Conservation (phyloP, 2,888 invertebrate species). For the Conops quadrifasciatus region DNA sequence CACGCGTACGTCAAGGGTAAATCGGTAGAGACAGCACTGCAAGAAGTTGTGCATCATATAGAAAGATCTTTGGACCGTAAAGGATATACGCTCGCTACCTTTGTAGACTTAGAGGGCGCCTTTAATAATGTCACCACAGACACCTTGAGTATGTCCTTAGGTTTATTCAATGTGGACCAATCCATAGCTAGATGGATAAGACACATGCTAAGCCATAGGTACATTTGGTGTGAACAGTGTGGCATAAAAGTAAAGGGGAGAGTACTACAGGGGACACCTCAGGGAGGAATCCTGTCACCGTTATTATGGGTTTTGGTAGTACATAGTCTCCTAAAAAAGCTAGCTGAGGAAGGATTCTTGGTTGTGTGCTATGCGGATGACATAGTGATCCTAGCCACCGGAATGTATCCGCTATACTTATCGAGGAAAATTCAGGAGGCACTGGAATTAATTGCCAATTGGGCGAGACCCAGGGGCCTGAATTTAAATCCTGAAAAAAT, state of each 20-base stretch:
- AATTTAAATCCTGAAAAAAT: too few species aligned
- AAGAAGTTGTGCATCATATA: too few species aligned
- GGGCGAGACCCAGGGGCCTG: too few species aligned
- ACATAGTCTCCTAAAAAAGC: not conserved
- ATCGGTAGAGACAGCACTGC: too few species aligned
- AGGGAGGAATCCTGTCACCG: conserved; percentile 15
- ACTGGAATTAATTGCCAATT: too few species aligned
- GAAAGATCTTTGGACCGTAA: not conserved
- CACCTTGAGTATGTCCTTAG: not conserved
- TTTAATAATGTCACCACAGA: not conserved
- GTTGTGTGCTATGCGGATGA: not conserved
- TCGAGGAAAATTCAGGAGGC: not conserved
- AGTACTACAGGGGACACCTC: not conserved
- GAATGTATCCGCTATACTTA: not conserved
- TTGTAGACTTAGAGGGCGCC: not conserved
- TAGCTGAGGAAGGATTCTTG: not conserved
- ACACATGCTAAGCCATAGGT: not conserved
- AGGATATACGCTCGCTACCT: not conserved
- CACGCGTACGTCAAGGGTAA: not conserved
- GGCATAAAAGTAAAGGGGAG: conserved; percentile 1
- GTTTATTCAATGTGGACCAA: not conserved
- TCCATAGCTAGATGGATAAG: not conserved
- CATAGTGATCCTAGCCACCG: not conserved
- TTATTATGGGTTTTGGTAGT: not conserved
- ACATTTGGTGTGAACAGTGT: not conserved